Base-by-base conservation (phyloP, 1,140 invertebrate genomes). In the Heterodera schachtii region DNA sequence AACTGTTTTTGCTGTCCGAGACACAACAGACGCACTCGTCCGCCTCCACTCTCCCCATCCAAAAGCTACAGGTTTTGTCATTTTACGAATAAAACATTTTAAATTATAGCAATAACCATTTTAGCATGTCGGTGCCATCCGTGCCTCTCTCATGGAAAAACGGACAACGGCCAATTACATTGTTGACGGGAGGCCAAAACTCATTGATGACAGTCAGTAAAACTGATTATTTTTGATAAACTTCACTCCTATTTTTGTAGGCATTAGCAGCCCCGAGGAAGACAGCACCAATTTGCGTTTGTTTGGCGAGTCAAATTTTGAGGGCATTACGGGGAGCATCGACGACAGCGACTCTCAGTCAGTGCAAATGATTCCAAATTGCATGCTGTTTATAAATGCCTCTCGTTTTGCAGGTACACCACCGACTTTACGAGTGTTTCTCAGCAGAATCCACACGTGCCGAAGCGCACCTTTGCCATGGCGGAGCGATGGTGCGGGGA, bases 391-490 rank as follows among this genome's bases (percentile, higher is more conserved):
- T 46, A 60, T 81, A 6, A 47, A 67, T 52, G n/a, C 49, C 13
- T 41, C 31, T 83, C 31, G 31, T 31, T 31, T 31, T 31, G 83
- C 43, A 82, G 81, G 60, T 82, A 73, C 44, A 80, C 82, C 44
- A 83, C 82, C 21, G 73, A 84, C 41, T 84, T 83, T 60, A 83
- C 82, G 46, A 83, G 81, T 46, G 82, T 83, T 31, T 83, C 82
- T 13, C 82, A 84, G 49, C 82, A 83, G 67, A 41, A 75, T 41
- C 57, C 57, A 19, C 57, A 64, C 11, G 5, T 64, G 11, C 57
- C 57, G 5, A 64, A 19, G 19, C 57, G 57, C 57, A 64, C 2
- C 2, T 64, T 64, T 64, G 13, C 57, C 11, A 19, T 19, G 13
- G 41, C 60, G 31, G 31, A 49, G 47, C 21, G 13, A 11, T 75